These are phyloP conservation scores for Bolborhynchus lineola DNA, from an alignment of 2,113 vertebrate species.

Conservation along the genomic window DNA sequence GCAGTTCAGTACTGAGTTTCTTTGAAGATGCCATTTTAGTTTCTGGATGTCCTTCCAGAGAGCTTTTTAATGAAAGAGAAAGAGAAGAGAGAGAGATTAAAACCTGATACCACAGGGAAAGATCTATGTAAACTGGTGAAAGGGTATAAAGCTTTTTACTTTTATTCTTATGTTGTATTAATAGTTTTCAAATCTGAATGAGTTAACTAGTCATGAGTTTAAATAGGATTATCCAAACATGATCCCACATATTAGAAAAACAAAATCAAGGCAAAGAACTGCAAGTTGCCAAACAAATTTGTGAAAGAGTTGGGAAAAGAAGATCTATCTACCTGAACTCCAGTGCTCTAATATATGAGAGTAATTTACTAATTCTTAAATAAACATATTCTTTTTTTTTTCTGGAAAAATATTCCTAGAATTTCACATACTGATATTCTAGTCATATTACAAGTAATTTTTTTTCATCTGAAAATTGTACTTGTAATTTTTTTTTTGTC, in stretches of 20 bases:
- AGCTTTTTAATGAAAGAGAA: not conserved
- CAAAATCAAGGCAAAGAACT: not conserved
- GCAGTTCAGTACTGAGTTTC: not conserved
- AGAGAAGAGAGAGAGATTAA: not conserved
- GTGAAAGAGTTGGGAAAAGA: not conserved
- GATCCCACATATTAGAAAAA: not conserved
- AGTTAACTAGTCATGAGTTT: not conserved
- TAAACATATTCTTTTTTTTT: not conserved
- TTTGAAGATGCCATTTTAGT: not conserved
- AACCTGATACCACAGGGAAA: not conserved
- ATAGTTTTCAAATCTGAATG: not conserved
- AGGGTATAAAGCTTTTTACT: not conserved
- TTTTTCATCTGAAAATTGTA: not conserved
- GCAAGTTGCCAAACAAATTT: not conserved
- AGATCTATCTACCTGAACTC: not conserved
- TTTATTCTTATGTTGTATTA: not conserved
- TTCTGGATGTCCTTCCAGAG: not conserved
- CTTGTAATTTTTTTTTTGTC: not conserved
- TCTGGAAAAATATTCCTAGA: not conserved
- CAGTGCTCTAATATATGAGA: accelerated
- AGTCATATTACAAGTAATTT: not conserved
- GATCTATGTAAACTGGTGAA: not conserved
- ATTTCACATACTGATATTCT: not conserved
- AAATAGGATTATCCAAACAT: not conserved
- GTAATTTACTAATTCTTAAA: not conserved